Evolutionary conservation across 2,797 vertebrate species (phyloP).

Genomic region (Mycteria americana): DNA sequence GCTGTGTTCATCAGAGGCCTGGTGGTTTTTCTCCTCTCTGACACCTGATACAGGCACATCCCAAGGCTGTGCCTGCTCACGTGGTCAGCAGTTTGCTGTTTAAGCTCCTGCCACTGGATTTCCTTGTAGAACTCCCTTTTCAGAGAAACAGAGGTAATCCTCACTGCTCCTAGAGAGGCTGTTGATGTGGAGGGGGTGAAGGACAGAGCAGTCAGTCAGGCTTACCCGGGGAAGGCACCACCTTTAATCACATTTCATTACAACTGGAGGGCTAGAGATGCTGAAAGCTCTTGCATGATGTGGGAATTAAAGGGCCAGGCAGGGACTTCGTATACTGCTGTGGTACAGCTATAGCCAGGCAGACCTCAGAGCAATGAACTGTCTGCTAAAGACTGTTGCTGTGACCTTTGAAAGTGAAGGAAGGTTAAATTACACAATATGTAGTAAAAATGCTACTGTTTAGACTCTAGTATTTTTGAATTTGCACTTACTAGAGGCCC

Average conservation of each 20-base stretch:
- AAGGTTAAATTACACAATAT: not conserved
- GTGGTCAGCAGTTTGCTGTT: not conserved
- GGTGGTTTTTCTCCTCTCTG: not conserved
- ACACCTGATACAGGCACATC: not conserved
- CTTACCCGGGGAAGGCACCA: not conserved
- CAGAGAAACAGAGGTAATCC: not conserved
- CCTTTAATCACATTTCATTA: constrained; percentile 48
- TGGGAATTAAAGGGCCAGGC: constrained; percentile 39
- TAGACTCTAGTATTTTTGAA: not conserved
- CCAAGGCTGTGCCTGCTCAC: not conserved
- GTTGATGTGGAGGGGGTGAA: not conserved
- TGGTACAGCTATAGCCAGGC: not conserved
- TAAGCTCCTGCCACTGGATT: not conserved
- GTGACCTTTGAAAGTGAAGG: not conserved
- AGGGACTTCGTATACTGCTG: not conserved
- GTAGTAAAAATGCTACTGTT: not conserved
- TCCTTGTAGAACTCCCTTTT: not conserved
- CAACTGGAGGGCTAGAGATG: not conserved
- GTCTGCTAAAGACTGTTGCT: not conserved
- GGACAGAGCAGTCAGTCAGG: constrained; percentile 40
- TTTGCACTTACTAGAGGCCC: not conserved
- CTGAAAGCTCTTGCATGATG: not conserved
- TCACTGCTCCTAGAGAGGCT: not conserved
- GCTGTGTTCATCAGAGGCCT: not conserved
- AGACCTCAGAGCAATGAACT: not conserved